Conservation (phyloP, 2,888 invertebrate species). For the Minunthozetes semirufus region DNA sequence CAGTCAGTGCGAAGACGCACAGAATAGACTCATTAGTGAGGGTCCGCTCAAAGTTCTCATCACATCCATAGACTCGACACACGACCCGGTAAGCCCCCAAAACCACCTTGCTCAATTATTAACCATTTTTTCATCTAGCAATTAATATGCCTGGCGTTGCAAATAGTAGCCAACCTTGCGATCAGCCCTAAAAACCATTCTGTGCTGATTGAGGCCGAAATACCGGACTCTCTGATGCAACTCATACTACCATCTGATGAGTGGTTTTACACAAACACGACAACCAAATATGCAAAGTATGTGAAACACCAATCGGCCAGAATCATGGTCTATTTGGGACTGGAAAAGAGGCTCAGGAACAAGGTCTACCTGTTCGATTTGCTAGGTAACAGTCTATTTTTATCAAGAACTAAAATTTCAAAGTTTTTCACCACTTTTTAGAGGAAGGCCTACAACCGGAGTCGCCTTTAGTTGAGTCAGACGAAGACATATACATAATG, state of each 20-base stretch:
- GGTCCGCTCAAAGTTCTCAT: slow-evolving; percentile 57
- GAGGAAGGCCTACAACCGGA: slow-evolving; percentile 46
- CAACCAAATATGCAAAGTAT: slow-evolving; percentile 58
- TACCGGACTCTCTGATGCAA: slow-evolving; percentile 58
- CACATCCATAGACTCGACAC: slow-evolving; percentile 57
- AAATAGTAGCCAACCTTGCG: slow-evolving; percentile 57
- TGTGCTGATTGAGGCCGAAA: slow-evolving; percentile 54
- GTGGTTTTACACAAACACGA: slow-evolving; percentile 62
- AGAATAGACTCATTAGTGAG: slow-evolving; percentile 54
- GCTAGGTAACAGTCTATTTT: slow-evolving; percentile 44
- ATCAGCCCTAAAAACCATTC: slow-evolving; percentile 56
- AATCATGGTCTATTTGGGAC: slow-evolving; percentile 59
- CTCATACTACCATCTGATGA: slow-evolving; percentile 60
- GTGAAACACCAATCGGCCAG: slow-evolving; percentile 61
- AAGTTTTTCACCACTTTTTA: slow-evolving; percentile 38
- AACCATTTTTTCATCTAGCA: slow-evolving; percentile 51
- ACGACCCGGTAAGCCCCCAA: slow-evolving; percentile 60
- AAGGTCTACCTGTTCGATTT: slow-evolving; percentile 58
- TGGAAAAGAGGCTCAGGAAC: slow-evolving; percentile 57
- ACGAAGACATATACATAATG: slow-evolving; percentile 54
- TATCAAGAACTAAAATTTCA: background rate
- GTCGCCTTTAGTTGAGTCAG: slow-evolving; percentile 46
- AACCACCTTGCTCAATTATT: slow-evolving; percentile 5
- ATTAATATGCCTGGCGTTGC: slow-evolving; percentile 58
- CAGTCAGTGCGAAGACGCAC: slow-evolving; percentile 55